Evolutionary conservation across 2,797 vertebrate genomes (phyloP).

Genomic region (Sebastes matsubarae): DNA sequence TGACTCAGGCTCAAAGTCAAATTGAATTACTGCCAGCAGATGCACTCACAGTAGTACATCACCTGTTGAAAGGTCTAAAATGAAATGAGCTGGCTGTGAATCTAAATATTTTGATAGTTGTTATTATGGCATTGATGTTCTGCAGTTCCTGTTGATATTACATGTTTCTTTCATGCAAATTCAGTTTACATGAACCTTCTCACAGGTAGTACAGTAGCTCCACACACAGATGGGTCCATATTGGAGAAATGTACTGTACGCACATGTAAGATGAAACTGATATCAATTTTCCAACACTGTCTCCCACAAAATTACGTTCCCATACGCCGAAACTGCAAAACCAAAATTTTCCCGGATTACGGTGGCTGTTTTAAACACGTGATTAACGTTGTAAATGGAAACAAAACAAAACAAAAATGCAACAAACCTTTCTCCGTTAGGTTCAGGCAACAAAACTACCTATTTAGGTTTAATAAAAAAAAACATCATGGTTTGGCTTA

Average conservation of each 20-base stretch:
- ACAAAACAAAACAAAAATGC: no score
- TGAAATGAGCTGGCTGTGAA: background rate
- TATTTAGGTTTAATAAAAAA: no score
- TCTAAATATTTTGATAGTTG: background rate
- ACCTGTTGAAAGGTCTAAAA: no score
- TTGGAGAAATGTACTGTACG: background rate
- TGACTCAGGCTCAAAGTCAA: background rate
- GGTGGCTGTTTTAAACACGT: no score
- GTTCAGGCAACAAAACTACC: no score
- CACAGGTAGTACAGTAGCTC: background rate
- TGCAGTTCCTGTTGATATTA: background rate
- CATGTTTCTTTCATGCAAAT: background rate
- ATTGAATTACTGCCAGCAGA: background rate
- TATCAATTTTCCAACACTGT: background rate
- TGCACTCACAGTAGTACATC: background rate
- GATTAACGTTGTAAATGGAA: no score
- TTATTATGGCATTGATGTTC: background rate
- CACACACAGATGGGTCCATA: background rate
- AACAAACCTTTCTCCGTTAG: no score
- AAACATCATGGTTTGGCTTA: no score
- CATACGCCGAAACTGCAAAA: no score
- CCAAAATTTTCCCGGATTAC: no score
- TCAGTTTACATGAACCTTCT: background rate
- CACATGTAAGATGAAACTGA: background rate
- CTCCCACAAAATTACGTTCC: no score